These are phyloP conservation scores for Stegophylla sp. DNA, from an alignment of 2,888 invertebrate species.

Conservation along the genomic window DNA sequence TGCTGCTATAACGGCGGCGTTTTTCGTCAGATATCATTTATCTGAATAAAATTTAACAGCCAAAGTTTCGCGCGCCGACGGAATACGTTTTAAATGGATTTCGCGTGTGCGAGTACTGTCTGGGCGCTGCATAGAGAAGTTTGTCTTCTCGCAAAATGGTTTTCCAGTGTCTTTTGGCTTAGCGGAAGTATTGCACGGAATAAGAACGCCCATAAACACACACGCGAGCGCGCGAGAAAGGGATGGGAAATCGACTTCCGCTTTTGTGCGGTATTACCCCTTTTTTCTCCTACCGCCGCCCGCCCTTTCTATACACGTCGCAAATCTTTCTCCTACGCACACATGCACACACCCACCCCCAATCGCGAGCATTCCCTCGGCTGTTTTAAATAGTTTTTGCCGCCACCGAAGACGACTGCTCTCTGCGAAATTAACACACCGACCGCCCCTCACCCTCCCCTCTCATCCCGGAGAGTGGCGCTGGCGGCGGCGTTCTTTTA, in stretches of 20 bases:
- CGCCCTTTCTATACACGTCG: constrained; percentile 32
- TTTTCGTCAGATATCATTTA: background rate
- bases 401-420: constrained; percentile 52
- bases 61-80: constrained; percentile 42
- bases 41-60: constrained; percentile 40
- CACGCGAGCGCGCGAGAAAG: background rate
- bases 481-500: constrained; percentile 38
- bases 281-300: constrained; percentile 50
- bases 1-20: background rate
- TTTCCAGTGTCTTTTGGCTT: constrained; percentile 55
- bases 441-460: constrained; percentile 40
- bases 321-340: constrained; percentile 40
- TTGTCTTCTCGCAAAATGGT: constrained; percentile 53
- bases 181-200: constrained; percentile 48
- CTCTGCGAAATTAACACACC: constrained; percentile 57
- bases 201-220: background rate
- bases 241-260: constrained; percentile 54
- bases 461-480: constrained; percentile 11
- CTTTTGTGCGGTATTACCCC: constrained; percentile 57
- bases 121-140: background rate
- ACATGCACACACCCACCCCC: constrained; percentile 12
- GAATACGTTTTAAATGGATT: constrained; percentile 54
- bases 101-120: background rate
- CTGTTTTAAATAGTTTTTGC: constrained; percentile 59
- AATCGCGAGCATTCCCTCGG: constrained; percentile 47